Evolutionary conservation across 2,797 vertebrate genomes (phyloP).

Genomic region (Avahi laniger): DNA sequence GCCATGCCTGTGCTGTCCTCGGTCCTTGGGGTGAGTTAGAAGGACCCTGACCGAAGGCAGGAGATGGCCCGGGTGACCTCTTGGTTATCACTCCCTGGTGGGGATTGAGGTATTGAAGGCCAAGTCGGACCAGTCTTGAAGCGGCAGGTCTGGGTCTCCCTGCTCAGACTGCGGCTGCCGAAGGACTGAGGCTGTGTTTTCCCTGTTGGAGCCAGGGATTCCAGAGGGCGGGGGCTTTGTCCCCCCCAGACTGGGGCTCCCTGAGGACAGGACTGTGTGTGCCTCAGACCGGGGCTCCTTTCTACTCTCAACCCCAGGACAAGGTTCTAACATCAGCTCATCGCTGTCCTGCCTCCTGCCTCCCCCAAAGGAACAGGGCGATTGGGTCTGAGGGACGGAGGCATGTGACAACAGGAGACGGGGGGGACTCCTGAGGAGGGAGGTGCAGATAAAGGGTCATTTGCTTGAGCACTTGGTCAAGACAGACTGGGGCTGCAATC

Average conservation of each 20-base stretch:
- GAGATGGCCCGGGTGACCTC: background rate
- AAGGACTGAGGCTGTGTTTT: background rate
- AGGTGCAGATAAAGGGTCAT: background rate
- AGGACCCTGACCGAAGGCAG: background rate
- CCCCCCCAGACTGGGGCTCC: background rate
- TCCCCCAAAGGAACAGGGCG: no score
- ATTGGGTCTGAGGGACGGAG: background rate
- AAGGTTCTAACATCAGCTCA: background rate
- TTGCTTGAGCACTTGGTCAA: background rate
- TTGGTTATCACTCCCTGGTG: background rate
- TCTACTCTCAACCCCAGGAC: background rate
- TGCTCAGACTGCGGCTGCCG: background rate
- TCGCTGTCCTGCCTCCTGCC: background rate
- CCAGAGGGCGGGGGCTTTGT: background rate
- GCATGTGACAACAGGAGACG: accelerated
- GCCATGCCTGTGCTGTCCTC: background rate
- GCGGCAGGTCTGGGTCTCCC: background rate
- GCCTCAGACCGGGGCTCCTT: background rate
- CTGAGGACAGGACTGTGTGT: background rate
- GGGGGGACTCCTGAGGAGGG: background rate
- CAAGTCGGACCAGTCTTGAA: background rate
- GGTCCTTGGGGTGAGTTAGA: background rate
- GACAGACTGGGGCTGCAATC: background rate
- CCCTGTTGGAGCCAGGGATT: no score
- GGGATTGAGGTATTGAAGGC: background rate